Percentiles rank a stretch among this genome's conserved stretches.
Conservation (phyloP, 1,140 invertebrate genomes). For the Brachionus calyciflorus region DNA sequence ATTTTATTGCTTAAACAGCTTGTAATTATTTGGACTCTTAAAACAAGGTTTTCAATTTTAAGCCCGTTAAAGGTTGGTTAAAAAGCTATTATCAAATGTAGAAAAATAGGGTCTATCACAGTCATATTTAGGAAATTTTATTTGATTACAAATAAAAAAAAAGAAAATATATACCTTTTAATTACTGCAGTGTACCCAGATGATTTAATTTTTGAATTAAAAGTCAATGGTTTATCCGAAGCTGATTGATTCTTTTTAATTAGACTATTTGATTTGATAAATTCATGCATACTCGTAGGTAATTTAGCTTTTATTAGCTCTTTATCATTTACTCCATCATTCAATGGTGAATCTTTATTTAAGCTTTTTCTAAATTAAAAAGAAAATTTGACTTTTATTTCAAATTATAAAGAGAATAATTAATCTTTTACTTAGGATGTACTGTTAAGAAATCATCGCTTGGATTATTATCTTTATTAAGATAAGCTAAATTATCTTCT, state of each 20-base stretch:
- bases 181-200: slow-evolving; percentile 55
- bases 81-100: no score
- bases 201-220: slow-evolving; percentile 56
- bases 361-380: background rate
- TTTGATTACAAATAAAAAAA: no score
- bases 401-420: background rate
- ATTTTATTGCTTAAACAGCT: no score
- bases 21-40: no score
- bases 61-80: no score
- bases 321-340: background rate
- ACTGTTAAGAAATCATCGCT: background rate
- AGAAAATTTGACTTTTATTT: background rate
- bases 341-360: background rate
- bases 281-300: slow-evolving; percentile 16
- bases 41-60: background rate
- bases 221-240: slow-evolving; percentile 55
- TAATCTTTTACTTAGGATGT: background rate
- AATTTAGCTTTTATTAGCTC: background rate
- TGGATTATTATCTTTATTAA: background rate
- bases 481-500: no score
- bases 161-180: no score
- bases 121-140: no score
- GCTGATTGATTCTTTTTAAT: slow-evolving; percentile 48
- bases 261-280: slow-evolving; percentile 34
- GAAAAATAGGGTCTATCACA: no score